Evolutionary conservation across 2,113 vertebrate genomes (phyloP), one percentile per base, ranked within the genome.

Genomic region (Bos indicus): DNA sequence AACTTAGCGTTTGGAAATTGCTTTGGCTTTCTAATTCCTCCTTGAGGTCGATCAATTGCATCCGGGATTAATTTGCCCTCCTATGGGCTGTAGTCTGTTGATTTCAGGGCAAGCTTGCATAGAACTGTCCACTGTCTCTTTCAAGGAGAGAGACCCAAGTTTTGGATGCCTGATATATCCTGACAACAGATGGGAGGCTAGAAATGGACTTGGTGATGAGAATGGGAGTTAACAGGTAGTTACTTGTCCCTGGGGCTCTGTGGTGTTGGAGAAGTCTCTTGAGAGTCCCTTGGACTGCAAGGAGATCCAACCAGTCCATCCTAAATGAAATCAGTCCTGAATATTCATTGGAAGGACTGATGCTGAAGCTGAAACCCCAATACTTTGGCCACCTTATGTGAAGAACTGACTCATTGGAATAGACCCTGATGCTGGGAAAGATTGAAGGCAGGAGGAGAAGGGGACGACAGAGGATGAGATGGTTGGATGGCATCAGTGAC

Each of bases 1-100:
- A 88, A 90, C 92, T 94, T 82, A 90, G 88, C 95, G 90, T 90
- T 57, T 88, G 92, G 80, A 97, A 92, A 92, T 91, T 91, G 81
- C 90, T 26, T 60, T 40, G 9, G 54, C 80, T 46, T 96, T 94
- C 33, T 88, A 52, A 94, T 88, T 36, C 52, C 0, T 0, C 84
- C 7, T 6, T 51, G 80, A 2, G 90, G 81, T 56, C 7, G 26
- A 59, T 90, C 52, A 19, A 2, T 88, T 54, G 48, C 52, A 86
- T 90, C 64, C 48, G 16, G 74, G 51, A 52, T 88, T 91, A 90
- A 87, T 89, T 96, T 54, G 16, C 56, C 54, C 6, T 67, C 48
- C 7, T 14, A 0, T 2, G 60, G 57, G 85, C 52, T 78, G 14
- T 19, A 6, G 30, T 43, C 23, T 54, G 26, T 15, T 52, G 82